phyloP scores from a whole-genome alignment of 1,140 invertebrate genomes.

The Elysia chlorotica region DNA sequence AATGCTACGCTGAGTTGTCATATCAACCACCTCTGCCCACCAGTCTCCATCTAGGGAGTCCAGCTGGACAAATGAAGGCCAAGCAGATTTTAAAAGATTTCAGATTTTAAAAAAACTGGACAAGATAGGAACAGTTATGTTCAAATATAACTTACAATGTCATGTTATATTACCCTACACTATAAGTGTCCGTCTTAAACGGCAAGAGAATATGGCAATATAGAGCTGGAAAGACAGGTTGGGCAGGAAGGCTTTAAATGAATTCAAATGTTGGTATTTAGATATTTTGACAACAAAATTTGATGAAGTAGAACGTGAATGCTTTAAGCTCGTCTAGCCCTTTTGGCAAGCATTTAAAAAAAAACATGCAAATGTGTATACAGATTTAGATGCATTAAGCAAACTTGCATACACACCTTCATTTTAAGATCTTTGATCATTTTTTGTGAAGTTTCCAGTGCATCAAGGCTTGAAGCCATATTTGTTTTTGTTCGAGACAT shows the following conservation, averaged over 20 bases:
- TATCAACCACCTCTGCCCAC: constrained; percentile 57
- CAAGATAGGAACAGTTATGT: background rate
- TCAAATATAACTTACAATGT: background rate
- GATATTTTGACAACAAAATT: too few species aligned
- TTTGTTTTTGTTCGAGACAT: constrained; percentile 64
- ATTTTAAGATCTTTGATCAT: constrained; percentile 32
- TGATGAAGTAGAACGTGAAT: too few species aligned
- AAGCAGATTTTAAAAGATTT: background rate
- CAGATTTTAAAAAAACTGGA: background rate
- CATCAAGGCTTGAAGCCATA: constrained; percentile 40
- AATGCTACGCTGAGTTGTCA: constrained; percentile 36
- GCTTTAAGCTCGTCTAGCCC: too few species aligned
- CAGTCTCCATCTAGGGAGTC: constrained; percentile 38
- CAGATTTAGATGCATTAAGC: too few species aligned
- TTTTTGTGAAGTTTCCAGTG: constrained; percentile 29
- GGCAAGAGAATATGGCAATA: background rate
- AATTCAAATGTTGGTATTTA: too few species aligned
- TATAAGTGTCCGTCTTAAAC: too few species aligned
- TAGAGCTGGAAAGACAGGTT: background rate
- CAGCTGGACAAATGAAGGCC: constrained; percentile 22
- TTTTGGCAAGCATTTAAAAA: too few species aligned
- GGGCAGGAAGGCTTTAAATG: constrained; percentile 23
- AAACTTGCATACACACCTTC: too few species aligned
- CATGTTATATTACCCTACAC: too few species aligned
- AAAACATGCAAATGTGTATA: too few species aligned